Conservation (phyloP, 2,888 invertebrate genomes). For the Gasteruption jaculator region DNA sequence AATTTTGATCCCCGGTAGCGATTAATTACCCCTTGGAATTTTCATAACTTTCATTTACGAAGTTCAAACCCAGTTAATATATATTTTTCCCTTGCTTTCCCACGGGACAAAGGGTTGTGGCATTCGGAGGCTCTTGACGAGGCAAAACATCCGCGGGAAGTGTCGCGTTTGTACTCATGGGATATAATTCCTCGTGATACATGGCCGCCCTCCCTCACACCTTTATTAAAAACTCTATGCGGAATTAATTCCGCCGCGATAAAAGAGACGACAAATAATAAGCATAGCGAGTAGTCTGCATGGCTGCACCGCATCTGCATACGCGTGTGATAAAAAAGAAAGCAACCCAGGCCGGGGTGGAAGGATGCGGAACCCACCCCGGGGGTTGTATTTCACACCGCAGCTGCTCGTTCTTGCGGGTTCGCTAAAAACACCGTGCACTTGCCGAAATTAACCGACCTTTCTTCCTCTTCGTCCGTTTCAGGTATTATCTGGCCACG, state of each 20-base stretch:
- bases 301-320: background rate
- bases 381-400: background rate
- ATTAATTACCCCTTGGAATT: too few relatives aligned
- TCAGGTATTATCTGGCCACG: slow-evolving; percentile 83
- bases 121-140: too few relatives aligned
- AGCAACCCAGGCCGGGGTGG: background rate
- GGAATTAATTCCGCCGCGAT: slow-evolving; percentile 7
- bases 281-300: background rate
- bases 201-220: background rate
- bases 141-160: too few relatives aligned
- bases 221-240: slow-evolving; percentile 10
- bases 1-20: too few relatives aligned
- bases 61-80: too few relatives aligned
- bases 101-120: too few relatives aligned
- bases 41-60: too few relatives aligned
- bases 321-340: background rate
- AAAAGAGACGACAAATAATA: background rate
- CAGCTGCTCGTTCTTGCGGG: too few relatives aligned
- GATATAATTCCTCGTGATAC: slow-evolving; percentile 1
- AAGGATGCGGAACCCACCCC: background rate
- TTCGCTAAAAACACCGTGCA: too few relatives aligned
- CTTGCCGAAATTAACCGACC: background rate
- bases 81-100: too few relatives aligned
- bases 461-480: slow-evolving; percentile 10
- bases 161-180: too few relatives aligned